Percentiles rank a stretch among this genome's conserved stretches.
Evolutionary conservation across 2,797 vertebrate genomes (phyloP).

Genomic region (Sebastes iracundus): DNA sequence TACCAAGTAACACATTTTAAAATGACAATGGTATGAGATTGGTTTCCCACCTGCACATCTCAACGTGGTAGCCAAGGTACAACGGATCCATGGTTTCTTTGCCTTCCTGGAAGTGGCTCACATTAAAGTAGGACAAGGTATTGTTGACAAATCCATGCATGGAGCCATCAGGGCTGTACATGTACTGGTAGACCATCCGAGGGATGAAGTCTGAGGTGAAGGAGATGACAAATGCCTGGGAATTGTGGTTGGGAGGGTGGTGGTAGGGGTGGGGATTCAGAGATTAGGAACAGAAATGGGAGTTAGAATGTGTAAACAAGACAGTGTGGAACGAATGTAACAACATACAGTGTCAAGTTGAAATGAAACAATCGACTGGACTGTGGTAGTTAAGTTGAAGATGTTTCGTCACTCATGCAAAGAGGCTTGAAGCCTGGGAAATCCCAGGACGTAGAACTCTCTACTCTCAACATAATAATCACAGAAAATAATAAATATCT

Average conservation of each 20-base stretch:
- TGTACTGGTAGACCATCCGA: slow-evolving; percentile 97
- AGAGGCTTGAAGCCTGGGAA: too few species aligned
- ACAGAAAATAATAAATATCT: too few species aligned
- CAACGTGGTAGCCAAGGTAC: slow-evolving; percentile 87
- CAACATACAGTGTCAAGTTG: neutral
- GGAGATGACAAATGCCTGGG: slow-evolving; percentile 97
- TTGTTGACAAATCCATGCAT: slow-evolving; percentile 99
- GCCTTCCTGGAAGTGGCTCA: slow-evolving; percentile 93
- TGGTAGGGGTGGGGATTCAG: neutral
- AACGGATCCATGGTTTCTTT: slow-evolving; percentile 88
- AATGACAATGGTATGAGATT: neutral
- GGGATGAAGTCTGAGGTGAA: slow-evolving; percentile 99
- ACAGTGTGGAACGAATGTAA: neutral
- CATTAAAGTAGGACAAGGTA: slow-evolving; percentile 96
- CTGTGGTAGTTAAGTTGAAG: neutral
- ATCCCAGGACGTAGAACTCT: neutral
- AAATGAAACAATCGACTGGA: neutral
- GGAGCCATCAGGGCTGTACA: slow-evolving; percentile 95
- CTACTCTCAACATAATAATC: neutral
- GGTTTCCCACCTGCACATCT: slow-evolving; percentile 91
- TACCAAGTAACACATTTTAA: neutral
- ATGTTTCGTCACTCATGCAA: neutral
- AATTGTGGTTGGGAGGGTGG: neutral
- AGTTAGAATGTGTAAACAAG: slow-evolving; percentile 6
- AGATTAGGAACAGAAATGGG: slow-evolving; percentile 19